These are phyloP conservation scores for Heteronetta atricapilla DNA, from an alignment of 2,113 vertebrate genomes.

Conservation along the genomic window DNA sequence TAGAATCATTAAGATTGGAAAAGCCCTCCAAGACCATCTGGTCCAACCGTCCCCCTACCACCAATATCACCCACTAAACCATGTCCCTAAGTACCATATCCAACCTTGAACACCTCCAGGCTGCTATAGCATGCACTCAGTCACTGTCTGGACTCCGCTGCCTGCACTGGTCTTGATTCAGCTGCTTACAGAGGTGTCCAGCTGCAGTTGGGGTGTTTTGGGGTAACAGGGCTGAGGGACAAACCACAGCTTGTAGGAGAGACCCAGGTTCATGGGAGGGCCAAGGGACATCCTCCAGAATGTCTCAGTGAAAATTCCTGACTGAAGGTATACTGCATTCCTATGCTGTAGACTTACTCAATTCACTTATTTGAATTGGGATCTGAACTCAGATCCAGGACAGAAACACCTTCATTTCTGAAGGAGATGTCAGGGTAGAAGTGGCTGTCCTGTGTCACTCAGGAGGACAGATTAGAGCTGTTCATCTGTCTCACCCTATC, in stretches of 20 bases:
- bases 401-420: neutral
- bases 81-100: too few relatives aligned
- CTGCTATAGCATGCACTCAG: neutral
- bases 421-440: neutral
- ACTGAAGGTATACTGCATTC: neutral
- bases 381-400: neutral
- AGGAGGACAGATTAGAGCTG: neutral
- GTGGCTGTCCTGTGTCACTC: neutral
- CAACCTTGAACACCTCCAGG: too few relatives aligned
- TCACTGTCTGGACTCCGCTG: neutral
- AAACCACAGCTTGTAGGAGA: neutral
- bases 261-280: neutral
- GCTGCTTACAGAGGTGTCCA: neutral
- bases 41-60: too few relatives aligned
- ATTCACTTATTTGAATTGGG: neutral
- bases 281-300: neutral
- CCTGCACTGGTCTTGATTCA: neutral
- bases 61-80: too few relatives aligned
- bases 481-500: neutral
- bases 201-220: rapidly evolving
- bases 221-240: neutral
- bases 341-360: neutral
- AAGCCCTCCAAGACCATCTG: too few relatives aligned
- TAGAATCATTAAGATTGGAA: too few relatives aligned
- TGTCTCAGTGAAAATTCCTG: neutral